These are phyloP conservation scores for Pantherophis guttatus DNA, from an alignment of 2,113 vertebrate species.

Conservation along the genomic window DNA sequence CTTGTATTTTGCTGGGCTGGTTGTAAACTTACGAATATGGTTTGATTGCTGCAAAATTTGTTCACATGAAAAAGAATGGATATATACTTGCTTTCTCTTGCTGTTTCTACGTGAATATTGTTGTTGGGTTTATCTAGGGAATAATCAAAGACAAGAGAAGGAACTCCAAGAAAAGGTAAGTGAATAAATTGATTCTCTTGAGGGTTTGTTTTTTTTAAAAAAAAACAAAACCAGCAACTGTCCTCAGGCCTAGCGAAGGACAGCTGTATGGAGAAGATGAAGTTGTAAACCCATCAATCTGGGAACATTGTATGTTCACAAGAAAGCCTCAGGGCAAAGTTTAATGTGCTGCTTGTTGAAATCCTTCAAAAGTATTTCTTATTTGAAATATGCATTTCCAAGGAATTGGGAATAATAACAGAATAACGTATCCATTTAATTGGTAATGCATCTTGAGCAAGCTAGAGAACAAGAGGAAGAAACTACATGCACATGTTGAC, in stretches of 20 bases:
- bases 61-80: neutral
- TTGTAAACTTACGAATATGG: neutral
- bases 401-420: neutral
- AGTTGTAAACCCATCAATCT: neutral
- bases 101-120: neutral
- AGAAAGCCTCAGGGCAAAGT: neutral
- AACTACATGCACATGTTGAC: neutral
- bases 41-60: neutral
- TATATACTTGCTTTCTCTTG: neutral
- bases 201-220: neutral
- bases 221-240: neutral
- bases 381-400: neutral
- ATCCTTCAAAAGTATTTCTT: neutral
- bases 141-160: neutral
- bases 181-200: neutral
- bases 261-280: neutral
- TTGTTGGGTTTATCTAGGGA: neutral
- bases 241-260: neutral
- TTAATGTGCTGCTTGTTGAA: neutral
- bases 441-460: neutral
- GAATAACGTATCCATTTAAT: neutral
- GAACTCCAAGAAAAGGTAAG: neutral
- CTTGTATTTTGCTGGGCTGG: neutral
- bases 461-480: neutral
- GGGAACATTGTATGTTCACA: neutral